A percentile compares a stretch with the other conserved stretches of the same genome.
phyloP scores from a whole-genome alignment of 2,797 vertebrate genomes.

The Diglossa cyanea region DNA sequence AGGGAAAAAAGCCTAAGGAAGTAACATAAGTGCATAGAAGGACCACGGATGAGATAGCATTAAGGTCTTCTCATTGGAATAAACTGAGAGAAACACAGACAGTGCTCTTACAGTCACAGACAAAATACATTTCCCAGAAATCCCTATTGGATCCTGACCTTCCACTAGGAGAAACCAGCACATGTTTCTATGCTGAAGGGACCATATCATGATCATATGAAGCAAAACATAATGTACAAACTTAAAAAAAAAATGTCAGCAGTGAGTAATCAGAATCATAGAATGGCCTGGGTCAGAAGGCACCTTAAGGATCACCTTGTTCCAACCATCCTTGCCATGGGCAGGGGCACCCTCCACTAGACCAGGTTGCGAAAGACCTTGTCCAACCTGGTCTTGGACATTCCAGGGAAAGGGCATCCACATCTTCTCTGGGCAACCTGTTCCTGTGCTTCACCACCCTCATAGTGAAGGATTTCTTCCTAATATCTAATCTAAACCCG shows the following conservation, averaged over 20 bases:
- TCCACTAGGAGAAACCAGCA: background rate
- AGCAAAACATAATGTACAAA: background rate
- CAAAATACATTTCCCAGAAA: slow-evolving; percentile 37
- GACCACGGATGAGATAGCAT: background rate
- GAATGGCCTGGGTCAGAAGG: no score
- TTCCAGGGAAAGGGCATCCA: background rate
- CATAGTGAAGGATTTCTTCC: background rate
- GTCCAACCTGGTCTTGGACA: background rate
- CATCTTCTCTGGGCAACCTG: background rate
- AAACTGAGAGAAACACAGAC: background rate
- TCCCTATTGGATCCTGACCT: background rate
- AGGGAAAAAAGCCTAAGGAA: background rate
- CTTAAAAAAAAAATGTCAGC: background rate
- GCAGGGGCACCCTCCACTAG: background rate
- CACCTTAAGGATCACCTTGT: background rate
- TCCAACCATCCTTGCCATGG: background rate
- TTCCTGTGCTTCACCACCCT: background rate
- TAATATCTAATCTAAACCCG: background rate
- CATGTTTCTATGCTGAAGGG: background rate
- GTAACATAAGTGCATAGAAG: background rate
- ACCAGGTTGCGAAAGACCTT: background rate
- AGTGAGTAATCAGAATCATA: background rate
- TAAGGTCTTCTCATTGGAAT: background rate
- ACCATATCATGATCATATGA: background rate
- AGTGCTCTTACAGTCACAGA: background rate